phyloP scores from a whole-genome alignment of 2,113 vertebrate species.

The Camelus dromedarius region DNA sequence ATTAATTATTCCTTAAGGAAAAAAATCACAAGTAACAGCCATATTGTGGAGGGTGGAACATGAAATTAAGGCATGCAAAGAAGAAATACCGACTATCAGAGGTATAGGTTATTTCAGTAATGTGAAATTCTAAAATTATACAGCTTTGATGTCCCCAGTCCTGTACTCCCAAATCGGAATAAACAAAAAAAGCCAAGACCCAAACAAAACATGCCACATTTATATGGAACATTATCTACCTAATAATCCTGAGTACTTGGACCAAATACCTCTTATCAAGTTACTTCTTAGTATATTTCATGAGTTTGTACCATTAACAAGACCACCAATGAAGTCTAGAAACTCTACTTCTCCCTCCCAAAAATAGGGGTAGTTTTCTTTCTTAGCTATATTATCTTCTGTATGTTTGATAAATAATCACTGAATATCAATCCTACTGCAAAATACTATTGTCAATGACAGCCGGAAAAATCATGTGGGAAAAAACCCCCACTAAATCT shows the following conservation, averaged over 20 bases:
- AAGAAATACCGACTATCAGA: neutral
- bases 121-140: constrained; percentile 17
- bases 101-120: neutral
- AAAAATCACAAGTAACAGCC: constrained; percentile 16
- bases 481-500: neutral
- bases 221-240: constrained; percentile 41
- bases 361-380: neutral
- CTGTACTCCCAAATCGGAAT: neutral
- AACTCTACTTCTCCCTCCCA: neutral
- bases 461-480: neutral
- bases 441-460: constrained; percentile 33
- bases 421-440: neutral
- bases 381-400: neutral
- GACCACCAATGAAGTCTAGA: constrained; percentile 24
- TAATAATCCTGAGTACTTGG: constrained; percentile 20
- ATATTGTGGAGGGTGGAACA: neutral
- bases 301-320: neutral
- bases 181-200: constrained; percentile 23
- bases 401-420: constrained; percentile 3
- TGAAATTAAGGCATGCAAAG: constrained; percentile 1
- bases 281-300: neutral
- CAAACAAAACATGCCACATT: constrained; percentile 34
- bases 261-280: constrained; percentile 29
- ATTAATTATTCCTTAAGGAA: neutral
- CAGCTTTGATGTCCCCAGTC: neutral